Conservation (phyloP, 2,888 invertebrate species). For the Drosophila falleni region DNA sequence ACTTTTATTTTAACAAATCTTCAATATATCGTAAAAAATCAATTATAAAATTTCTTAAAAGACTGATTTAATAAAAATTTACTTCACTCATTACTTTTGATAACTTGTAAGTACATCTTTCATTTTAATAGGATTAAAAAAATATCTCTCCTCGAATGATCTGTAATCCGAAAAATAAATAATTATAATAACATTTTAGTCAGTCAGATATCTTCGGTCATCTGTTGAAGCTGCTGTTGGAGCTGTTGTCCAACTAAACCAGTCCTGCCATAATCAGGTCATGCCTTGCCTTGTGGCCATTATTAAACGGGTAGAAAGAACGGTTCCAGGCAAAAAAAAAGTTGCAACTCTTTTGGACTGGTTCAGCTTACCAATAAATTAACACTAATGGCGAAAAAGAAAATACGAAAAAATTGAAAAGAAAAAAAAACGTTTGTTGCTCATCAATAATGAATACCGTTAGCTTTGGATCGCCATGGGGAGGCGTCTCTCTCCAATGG, state of each 20-base stretch:
- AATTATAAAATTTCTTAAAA: too few relatives aligned
- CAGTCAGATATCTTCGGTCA: background rate
- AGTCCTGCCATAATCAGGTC: constrained; percentile 79
- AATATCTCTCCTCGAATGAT: background rate
- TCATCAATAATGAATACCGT: constrained; percentile 76
- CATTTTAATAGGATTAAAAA: background rate
- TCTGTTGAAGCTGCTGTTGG: background rate
- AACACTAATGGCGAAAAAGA: constrained; percentile 61
- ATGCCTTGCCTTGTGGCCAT: constrained; percentile 48
- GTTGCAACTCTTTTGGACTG: constrained; percentile 24
- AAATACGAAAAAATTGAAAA: constrained; percentile 9
- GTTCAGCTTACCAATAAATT: constrained; percentile 67
- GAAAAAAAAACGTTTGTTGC: constrained; percentile 39
- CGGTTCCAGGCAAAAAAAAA: constrained; percentile 51
- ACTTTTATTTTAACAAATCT: too few relatives aligned
- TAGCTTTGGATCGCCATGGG: constrained; percentile 46
- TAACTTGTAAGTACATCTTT: background rate
- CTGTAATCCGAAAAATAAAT: background rate
- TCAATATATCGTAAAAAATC: too few relatives aligned
- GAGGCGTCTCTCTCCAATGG: constrained; percentile 33
- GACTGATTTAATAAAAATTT: too few relatives aligned
- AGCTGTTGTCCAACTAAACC: constrained; percentile 53
- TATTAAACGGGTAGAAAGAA: constrained; percentile 29
- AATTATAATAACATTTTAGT: constrained; percentile 1
- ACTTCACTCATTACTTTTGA: too few relatives aligned